These are phyloP conservation scores for Oncorhynchus clarkii DNA, from an alignment of 2,113 vertebrate species.

Conservation along the genomic window DNA sequence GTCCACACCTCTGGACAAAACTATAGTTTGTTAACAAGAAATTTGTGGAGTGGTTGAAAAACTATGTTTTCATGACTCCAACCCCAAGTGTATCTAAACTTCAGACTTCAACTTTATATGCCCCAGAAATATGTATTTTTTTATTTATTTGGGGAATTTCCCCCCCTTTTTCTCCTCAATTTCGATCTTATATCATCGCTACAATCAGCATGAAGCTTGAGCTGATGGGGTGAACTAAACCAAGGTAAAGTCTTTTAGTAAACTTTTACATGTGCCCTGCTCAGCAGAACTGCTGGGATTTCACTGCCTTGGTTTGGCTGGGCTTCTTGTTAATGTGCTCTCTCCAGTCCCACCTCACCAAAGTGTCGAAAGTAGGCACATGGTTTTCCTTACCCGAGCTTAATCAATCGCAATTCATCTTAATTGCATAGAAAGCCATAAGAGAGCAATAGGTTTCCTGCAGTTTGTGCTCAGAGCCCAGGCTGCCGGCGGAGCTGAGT, in stretches of 20 bases:
- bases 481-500: not conserved
- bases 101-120: too few relatives aligned
- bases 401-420: slow-evolving; percentile 36
- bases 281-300: not conserved
- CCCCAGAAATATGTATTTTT: too few relatives aligned
- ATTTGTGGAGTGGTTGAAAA: too few relatives aligned
- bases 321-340: too few relatives aligned
- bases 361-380: too few relatives aligned
- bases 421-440: slow-evolving; percentile 24
- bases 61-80: too few relatives aligned
- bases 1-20: too few relatives aligned
- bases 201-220: slow-evolving; percentile 12
- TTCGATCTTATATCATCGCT: not conserved
- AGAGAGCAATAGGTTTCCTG: slow-evolving; percentile 21
- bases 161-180: too few relatives aligned
- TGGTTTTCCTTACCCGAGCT: slow-evolving; percentile 23
- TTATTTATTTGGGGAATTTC: too few relatives aligned
- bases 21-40: too few relatives aligned
- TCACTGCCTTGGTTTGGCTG: not conserved
- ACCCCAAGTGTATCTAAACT: too few relatives aligned
- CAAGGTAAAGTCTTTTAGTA: slow-evolving; percentile 6
- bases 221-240: slow-evolving; percentile 26
- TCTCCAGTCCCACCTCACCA: too few relatives aligned
- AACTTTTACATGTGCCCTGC: slow-evolving; percentile 17
- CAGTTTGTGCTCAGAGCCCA: not conserved